Evolutionary conservation across 2,113 vertebrate genomes (phyloP).

Genomic region (Bambusicola thoracicus): DNA sequence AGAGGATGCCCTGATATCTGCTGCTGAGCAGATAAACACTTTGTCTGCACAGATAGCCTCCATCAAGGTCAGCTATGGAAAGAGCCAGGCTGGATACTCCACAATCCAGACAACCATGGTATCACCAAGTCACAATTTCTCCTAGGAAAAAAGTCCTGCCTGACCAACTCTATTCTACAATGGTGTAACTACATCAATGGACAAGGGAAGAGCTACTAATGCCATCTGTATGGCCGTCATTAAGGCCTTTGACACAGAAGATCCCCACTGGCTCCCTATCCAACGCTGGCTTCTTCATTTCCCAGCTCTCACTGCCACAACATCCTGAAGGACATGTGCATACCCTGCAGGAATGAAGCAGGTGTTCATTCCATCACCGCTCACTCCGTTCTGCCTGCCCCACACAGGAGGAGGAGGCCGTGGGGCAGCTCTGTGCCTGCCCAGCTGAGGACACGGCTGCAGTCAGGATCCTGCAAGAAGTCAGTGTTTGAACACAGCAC

Average conservation of each 20-base stretch:
- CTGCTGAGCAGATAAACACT: neutral
- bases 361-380: neutral
- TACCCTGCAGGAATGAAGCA: neutral
- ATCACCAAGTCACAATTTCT: too few relatives aligned
- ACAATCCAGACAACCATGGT: neutral
- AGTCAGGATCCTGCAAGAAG: neutral
- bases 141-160: too few relatives aligned
- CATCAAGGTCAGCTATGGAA: neutral
- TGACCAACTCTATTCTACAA: too few relatives aligned
- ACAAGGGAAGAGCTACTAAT: too few relatives aligned
- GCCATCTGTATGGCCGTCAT: too few relatives aligned
- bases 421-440: neutral
- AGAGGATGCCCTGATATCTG: too few relatives aligned
- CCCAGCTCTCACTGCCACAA: neutral
- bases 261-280: neutral
- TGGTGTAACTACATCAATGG: too few relatives aligned
- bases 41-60: neutral
- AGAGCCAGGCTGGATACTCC: neutral
- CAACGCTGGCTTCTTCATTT: neutral
- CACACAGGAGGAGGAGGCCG: neutral
- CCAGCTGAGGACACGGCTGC: neutral
- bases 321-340: neutral
- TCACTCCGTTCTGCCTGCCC: neutral
- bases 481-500: neutral
- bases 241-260: too few relatives aligned